These are phyloP conservation scores for Babyrousa celebensis DNA, from an alignment of 2,797 vertebrate genomes.

Conservation along the genomic window DNA sequence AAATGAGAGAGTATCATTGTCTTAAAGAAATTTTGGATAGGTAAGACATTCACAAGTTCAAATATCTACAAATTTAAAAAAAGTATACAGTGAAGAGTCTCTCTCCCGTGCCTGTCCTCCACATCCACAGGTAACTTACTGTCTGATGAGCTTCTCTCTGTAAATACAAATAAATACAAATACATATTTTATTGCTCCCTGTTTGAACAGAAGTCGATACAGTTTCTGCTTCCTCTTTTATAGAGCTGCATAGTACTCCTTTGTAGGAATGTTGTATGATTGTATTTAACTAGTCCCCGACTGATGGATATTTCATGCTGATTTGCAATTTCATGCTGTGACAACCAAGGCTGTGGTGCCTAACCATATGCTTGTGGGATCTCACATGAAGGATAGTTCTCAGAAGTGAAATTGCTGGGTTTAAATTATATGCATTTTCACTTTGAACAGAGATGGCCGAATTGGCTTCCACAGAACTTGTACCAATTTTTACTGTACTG, in stretches of 20 bases:
- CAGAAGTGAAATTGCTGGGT: slow-evolving; percentile 25
- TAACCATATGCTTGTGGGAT: not conserved
- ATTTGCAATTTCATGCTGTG: slow-evolving; percentile 43
- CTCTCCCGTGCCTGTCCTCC: not conserved
- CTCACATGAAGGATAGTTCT: slow-evolving; percentile 15
- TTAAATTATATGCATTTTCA: slow-evolving; percentile 56
- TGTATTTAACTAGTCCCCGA: not conserved
- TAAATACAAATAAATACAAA: slow-evolving; percentile 40
- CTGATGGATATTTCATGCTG: slow-evolving; percentile 1
- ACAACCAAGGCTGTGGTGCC: not conserved
- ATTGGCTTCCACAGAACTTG: slow-evolving; percentile 24
- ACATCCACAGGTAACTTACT: slow-evolving; percentile 7
- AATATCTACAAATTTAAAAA: slow-evolving; percentile 15
- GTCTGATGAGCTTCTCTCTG: slow-evolving; percentile 7
- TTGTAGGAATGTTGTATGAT: not conserved
- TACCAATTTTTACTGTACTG: slow-evolving; percentile 42
- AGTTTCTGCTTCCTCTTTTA: slow-evolving; percentile 4
- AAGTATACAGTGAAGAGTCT: not conserved
- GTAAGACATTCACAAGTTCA: slow-evolving; percentile 10
- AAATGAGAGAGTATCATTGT: slow-evolving; percentile 28
- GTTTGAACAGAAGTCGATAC: slow-evolving; percentile 45
- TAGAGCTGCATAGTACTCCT: slow-evolving; percentile 41
- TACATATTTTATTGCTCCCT: not conserved
- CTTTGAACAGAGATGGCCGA: slow-evolving; percentile 66
- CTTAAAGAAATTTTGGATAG: not conserved